Percentiles rank a stretch among this genome's conserved stretches.
Evolutionary conservation across 1,140 invertebrate genomes (phyloP).

Genomic region (Drosophila malerkotliana): DNA sequence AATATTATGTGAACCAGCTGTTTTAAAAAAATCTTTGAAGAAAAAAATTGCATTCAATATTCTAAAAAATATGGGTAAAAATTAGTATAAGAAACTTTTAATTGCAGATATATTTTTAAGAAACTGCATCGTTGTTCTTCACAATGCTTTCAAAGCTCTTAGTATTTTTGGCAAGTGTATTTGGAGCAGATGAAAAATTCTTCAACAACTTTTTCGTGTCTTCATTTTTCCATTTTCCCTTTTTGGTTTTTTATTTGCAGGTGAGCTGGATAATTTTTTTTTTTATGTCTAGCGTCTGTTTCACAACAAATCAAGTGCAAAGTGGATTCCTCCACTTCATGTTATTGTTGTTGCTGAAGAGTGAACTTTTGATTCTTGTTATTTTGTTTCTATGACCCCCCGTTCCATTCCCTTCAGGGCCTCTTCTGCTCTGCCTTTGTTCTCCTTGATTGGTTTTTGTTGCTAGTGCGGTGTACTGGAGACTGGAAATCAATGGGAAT

Average conservation of each 20-base stretch:
- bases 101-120: too few relatives aligned
- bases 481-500: constrained; percentile 53
- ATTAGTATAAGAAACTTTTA: too few relatives aligned
- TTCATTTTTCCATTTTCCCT: constrained; percentile 11
- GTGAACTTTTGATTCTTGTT: constrained; percentile 58
- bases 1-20: not conserved
- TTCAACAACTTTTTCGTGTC: constrained; percentile 32
- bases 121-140: too few relatives aligned
- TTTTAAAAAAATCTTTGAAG: too few relatives aligned
- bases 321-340: constrained; percentile 42
- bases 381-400: constrained; percentile 33
- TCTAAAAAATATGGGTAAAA: too few relatives aligned
- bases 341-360: constrained; percentile 38
- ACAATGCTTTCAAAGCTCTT: not conserved
- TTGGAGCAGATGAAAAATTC: constrained; percentile 32
- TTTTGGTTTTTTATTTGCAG: constrained; percentile 29
- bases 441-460: constrained; percentile 52
- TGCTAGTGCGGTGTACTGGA: constrained; percentile 37
- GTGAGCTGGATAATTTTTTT: constrained; percentile 29
- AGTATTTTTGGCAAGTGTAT: constrained; percentile 9
- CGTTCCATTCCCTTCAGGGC: not conserved
- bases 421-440: constrained; percentile 18
- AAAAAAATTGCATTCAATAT: not conserved
- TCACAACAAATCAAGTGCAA: constrained; percentile 69
- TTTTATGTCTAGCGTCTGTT: constrained; percentile 55